phyloP scores from a whole-genome alignment of 2,113 vertebrate species.

The Macroglossus sobrinus region DNA sequence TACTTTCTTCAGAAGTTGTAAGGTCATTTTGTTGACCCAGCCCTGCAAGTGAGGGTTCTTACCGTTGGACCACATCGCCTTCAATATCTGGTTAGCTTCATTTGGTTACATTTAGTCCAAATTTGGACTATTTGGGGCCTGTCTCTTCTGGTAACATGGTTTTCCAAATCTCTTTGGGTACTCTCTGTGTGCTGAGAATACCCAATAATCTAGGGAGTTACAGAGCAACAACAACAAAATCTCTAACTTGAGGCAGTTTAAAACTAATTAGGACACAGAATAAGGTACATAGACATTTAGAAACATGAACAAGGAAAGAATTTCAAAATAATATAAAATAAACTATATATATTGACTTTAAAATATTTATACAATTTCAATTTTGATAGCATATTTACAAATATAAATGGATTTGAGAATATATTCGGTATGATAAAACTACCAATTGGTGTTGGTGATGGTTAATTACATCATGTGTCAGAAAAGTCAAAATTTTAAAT shows the following conservation, averaged over 20 bases:
- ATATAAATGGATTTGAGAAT: not conserved
- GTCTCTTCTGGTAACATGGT: not conserved
- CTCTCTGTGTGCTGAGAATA: not conserved
- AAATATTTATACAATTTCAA: not conserved
- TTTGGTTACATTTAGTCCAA: not conserved
- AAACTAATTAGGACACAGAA: not conserved
- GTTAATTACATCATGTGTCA: not conserved
- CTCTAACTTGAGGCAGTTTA: not conserved
- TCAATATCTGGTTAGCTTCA: not conserved
- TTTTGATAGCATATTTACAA: slow-evolving; percentile 15
- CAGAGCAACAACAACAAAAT: not conserved
- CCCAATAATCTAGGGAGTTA: not conserved
- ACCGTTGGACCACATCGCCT: not conserved
- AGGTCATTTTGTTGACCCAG: not conserved
- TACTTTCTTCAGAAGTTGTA: not conserved
- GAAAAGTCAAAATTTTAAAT: slow-evolving; percentile 28
- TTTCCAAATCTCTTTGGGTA: not conserved
- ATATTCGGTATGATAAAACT: not conserved
- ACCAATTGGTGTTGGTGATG: not conserved
- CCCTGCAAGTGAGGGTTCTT: not conserved
- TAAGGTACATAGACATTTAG: slow-evolving; percentile 1
- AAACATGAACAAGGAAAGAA: not conserved
- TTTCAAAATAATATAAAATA: not conserved
- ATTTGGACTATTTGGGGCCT: not conserved
- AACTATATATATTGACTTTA: not conserved